Base-by-base conservation (phyloP, 2,113 vertebrate genomes). In the Ivindomyrus marchei region DNA sequence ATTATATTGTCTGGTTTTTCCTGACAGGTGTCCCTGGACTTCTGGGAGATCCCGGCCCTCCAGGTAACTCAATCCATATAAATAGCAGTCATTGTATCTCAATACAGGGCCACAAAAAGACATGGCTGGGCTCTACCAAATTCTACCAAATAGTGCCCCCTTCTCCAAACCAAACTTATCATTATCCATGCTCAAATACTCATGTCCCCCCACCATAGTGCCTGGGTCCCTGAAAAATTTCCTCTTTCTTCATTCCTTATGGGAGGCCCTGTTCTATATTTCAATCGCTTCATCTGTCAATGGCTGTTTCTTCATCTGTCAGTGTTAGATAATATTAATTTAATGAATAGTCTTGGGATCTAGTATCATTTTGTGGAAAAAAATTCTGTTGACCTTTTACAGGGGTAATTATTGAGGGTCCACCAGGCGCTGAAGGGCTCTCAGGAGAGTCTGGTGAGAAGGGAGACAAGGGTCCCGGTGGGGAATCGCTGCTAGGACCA, bases 381-480 rank as follows among this genome's bases (percentile, higher is more conserved):
- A 85, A 9, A 45, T 17, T 47, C 11, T 70, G 36, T n/a, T 24
- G 19, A 19, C 15, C 19, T 62, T 62, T 62, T 90, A 74, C 84
- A 96, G 96, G 96, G 1, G 88, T 5, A 0, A 0, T 80, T 24
- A 3, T 91, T 1, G 92, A 96, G 53, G 97, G 97, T 0, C 94
- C 94, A 58, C 31, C 47, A n/a, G 98, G 98, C 89, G 94, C 95
- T 24, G 95, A 92, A 5, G 98, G 98, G 85, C 92, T 94, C 42
- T 97, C 97, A 50, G 98, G 98, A 5, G 94, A 96, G 2, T 88
- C 94, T 90, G 98, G 98, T 77, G 95, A 96, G 93, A 99, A 97
- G 91, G 98, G 98, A 88, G 96, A 98, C 66, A 95, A 70, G 21
- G 98, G 98, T 36, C 8, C 92, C 13, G 96, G 97, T 0, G 98